Base-by-base conservation (phyloP, 2,797 vertebrate genomes). In the Adelosebastes latens region DNA sequence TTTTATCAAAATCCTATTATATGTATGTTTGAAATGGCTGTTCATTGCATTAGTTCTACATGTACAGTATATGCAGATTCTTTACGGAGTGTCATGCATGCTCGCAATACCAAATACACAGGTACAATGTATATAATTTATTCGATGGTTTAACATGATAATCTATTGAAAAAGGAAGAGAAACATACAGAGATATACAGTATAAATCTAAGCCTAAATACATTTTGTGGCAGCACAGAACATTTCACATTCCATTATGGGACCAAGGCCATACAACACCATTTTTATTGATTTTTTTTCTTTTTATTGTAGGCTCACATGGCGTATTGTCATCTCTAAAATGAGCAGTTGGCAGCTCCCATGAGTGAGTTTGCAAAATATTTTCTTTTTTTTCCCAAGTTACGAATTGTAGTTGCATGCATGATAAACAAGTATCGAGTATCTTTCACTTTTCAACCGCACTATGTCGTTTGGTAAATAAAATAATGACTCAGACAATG, bases 211-310 rank as follows among this genome's bases (percentile, higher is more conserved):
- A 90, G 90, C 90, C 92, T 94, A 94, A 88, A 91, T 92, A 95
- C 92, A 95, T 90, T 93, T 92, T 95, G 92, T 95, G 94, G 94
- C 94, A 95, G 94, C 91, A 95, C 94, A 95, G 93, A 94, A 95
- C 92, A 93, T 94, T 93, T 94, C 92, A 95, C 93, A 94, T 95
- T 94, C 92, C 93, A 95, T 92, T 87, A 93, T 93, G 93, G 92
- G 92, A 94, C 90, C 89, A 93, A 93, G 92, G 92, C 93, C 91
- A 91, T 92, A 93, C 90, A 93, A 94, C 93, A 93, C 85, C 91
- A 88, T 73, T 75, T 55, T 74, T 67, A 75, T 81, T 7, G 52
- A 4, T 78, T 80, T 76, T 77, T 77, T 72, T 55, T 71, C 2
- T 69, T 87, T 88, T 83, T 34, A 79, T 75, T 29, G 34, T 90